Base-by-base conservation (phyloP, 2,888 invertebrate species). In the Drosophila algonquin region DNA sequence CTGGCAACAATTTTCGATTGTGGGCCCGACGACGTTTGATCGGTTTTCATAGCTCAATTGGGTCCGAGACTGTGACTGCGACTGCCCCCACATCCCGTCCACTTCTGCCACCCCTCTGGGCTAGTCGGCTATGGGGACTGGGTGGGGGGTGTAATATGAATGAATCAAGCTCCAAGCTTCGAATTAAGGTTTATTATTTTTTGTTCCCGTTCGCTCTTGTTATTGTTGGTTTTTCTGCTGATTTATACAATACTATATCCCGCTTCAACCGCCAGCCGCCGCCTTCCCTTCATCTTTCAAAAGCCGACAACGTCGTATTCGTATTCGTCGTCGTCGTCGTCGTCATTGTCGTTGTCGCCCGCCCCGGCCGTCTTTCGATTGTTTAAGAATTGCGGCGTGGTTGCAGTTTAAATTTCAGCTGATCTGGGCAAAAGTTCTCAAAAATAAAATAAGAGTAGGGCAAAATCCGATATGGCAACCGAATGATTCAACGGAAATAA, bases 111-210 rank as follows among this genome's bases (percentile, higher is more conserved):
- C 60, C 63, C 60, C 55, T 24, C 24, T 24, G 24, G 24, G 24
- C 7, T 21, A 14, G 16, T 27, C 62, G 47, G 47, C 40, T 6
- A 1, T 40, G 40, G 14, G 40, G 30, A 30, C 8, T 30, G 30
- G 30, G 30, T 27, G 27, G 27, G 27, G 32, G 59, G 24, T 60
- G 59, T 63, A 51, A 72, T 81, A 76, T 82, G 82, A 85, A 85
- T 83, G 83, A 83, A 84, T 85, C 83, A 83, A 83, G 83, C 82
- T 80, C 46, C 63, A 69, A 81, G 83, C 81, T 78, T 83, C 80
- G 76, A 83, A 85, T 84, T 84, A 84, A 85, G 83, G 83, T 84
- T 84, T 84, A 85, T 85, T 84, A 80, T 83, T 82, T 79, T 73
- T 75, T 78, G 58, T 69, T 61, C 57, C 55, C 55, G 70, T 75